Percentiles rank a stretch among this genome's conserved stretches.
Evolutionary conservation across 2,797 vertebrate species (phyloP).

Genomic region (Rhinatrema bivittatum): DNA sequence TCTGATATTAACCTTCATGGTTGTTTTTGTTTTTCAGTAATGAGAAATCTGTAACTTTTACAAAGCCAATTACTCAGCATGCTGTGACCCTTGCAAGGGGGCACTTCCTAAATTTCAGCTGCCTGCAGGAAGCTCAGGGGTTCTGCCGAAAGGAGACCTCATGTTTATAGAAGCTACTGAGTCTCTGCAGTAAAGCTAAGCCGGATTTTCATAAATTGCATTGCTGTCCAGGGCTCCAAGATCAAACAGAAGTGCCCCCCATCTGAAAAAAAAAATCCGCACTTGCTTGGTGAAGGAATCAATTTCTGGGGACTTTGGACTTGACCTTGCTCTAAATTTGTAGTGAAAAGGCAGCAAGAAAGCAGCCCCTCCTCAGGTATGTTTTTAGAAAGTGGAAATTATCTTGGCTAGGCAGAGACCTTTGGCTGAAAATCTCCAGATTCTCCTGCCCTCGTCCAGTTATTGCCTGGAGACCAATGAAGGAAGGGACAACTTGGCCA

Average conservation of each 20-base stretch:
- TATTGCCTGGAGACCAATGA: too few relatives aligned
- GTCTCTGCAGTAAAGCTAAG: background rate
- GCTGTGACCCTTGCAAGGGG: too few relatives aligned
- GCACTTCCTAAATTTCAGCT: background rate
- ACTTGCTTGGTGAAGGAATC: conserved; percentile 32
- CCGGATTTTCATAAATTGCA: conserved; percentile 12
- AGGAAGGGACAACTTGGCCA: too few relatives aligned
- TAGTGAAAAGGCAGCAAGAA: conserved; percentile 31
- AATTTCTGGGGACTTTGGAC: conserved; percentile 33
- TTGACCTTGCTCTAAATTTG: conserved; percentile 27
- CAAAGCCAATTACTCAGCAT: too few relatives aligned
- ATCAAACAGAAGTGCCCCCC: conserved; percentile 14
- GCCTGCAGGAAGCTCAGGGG: background rate
- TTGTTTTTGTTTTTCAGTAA: too few relatives aligned
- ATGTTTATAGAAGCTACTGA: background rate
- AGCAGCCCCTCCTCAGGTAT: conserved; percentile 7
- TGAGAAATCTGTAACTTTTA: too few relatives aligned
- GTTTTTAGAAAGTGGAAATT: too few relatives aligned
- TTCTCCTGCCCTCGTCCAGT: too few relatives aligned
- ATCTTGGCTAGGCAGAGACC: too few relatives aligned
- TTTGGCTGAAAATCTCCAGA: too few relatives aligned
- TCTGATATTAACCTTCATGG: too few relatives aligned
- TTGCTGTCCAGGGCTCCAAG: conserved; percentile 2
- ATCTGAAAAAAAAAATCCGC: conserved; percentile 18
- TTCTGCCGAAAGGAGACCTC: background rate